Percentiles rank a stretch among this genome's conserved stretches.
phyloP scores from a whole-genome alignment of 2,113 vertebrate species.

The Nansenia antarctica region DNA sequence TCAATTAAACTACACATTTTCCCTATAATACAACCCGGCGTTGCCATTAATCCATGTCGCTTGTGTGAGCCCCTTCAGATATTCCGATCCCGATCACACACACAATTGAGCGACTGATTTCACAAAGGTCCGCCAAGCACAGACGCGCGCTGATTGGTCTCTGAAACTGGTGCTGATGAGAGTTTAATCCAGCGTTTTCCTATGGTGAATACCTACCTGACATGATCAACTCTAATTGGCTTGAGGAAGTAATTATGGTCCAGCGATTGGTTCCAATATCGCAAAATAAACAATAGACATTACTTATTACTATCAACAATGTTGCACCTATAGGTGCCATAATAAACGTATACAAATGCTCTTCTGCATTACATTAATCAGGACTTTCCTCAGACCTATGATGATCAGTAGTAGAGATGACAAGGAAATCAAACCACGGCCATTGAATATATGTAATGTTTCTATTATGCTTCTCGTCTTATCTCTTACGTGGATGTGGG shows the following conservation, averaged over 20 bases:
- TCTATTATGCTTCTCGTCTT: background rate
- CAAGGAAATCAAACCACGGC: no score
- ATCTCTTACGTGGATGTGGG: background rate
- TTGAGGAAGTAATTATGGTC: background rate
- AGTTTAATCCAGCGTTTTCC: constrained; percentile 37
- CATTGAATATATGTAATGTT: no score
- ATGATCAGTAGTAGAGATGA: background rate
- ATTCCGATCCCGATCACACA: constrained; percentile 23
- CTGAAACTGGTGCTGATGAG: constrained; percentile 51
- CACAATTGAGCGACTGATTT: constrained; percentile 55
- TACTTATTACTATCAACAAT: background rate
- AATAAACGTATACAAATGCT: no score
- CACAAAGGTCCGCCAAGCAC: constrained; percentile 53
- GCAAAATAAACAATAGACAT: background rate
- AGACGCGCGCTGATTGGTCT: constrained; percentile 64
- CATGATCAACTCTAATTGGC: background rate
- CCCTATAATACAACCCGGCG: constrained; percentile 18
- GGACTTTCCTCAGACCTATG: background rate
- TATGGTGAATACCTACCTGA: constrained; percentile 2
- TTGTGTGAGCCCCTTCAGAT: constrained; percentile 8
- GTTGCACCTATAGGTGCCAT: no score
- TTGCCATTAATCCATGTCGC: constrained; percentile 31
- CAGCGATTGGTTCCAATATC: background rate
- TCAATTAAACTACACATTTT: constrained; percentile 3
- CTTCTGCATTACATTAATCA: no score